Conservation (phyloP, 1,140 invertebrate genomes). For the Pogonognathellus flavescens region DNA sequence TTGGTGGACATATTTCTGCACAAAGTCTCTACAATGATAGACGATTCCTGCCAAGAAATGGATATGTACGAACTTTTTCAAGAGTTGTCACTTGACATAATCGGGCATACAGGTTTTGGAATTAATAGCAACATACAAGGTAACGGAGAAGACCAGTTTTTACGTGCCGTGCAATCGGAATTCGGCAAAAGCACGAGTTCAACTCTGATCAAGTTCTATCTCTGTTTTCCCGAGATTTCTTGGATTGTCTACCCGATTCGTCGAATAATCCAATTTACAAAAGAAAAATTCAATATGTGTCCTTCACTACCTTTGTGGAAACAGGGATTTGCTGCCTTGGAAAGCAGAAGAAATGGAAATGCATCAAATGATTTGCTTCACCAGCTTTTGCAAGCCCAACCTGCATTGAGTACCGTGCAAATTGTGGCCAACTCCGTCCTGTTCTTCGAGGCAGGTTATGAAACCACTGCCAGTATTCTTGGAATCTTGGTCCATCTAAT, state of each 20-base stretch:
- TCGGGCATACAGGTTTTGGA: conserved; percentile 60
- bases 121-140: conserved; percentile 53
- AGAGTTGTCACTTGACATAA: conserved; percentile 55
- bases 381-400: background rate
- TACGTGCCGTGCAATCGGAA: conserved; percentile 55
- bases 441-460: conserved; percentile 63
- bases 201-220: conserved; percentile 27
- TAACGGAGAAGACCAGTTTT: conserved; percentile 51
- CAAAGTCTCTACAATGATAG: too few relatives aligned
- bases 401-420: background rate
- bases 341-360: background rate
- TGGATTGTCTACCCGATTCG: conserved; percentile 45
- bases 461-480: conserved; percentile 51
- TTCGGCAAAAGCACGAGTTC: conserved; percentile 54
- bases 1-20: background rate
- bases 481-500: conserved; percentile 57
- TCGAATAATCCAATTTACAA: background rate
- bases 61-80: conserved; percentile 58
- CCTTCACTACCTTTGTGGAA: conserved; percentile 53
- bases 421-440: conserved; percentile 62
- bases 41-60: too few relatives aligned
- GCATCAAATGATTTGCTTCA: conserved; percentile 23
- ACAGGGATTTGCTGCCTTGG: background rate
- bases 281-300: background rate
- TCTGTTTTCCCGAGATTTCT: conserved; percentile 58